These are phyloP conservation scores for Gavialis gangeticus DNA, from an alignment of 2,113 vertebrate species.

Conservation along the genomic window DNA sequence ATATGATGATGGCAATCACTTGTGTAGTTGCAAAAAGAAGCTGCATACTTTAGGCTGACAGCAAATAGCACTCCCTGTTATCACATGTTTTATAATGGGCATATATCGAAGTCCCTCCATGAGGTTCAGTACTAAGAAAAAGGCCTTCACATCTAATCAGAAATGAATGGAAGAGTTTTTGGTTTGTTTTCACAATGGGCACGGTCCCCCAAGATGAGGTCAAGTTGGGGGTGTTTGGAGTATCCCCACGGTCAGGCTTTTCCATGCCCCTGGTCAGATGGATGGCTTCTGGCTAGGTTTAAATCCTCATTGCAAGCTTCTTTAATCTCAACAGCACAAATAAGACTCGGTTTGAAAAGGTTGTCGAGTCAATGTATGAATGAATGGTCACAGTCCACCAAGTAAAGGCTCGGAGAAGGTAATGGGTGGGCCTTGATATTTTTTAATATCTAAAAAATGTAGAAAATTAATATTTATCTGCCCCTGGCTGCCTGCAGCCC, in stretches of 20 bases:
- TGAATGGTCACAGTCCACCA: too few relatives aligned
- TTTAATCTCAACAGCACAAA: too few relatives aligned
- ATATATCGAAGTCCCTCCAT: not conserved
- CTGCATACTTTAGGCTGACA: not conserved
- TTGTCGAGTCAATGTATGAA: not conserved
- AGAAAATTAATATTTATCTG: too few relatives aligned
- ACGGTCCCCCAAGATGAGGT: not conserved
- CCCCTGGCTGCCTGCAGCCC: too few relatives aligned
- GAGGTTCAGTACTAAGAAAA: not conserved
- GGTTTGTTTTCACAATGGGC: not conserved
- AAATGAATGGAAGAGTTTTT: not conserved
- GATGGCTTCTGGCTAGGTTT: too few relatives aligned
- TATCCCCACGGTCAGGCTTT: too few relatives aligned
- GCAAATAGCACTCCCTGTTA: constrained; percentile 19
- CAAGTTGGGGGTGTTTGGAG: too few relatives aligned
- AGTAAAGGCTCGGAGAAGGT: too few relatives aligned
- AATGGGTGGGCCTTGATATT: too few relatives aligned
- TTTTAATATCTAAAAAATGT: too few relatives aligned
- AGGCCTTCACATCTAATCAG: not conserved
- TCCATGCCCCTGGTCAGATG: too few relatives aligned
- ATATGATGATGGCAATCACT: constrained; percentile 35
- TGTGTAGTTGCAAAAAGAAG: constrained; percentile 39
- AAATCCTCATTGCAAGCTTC: too few relatives aligned
- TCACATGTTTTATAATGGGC: constrained; percentile 5
- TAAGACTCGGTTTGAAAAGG: not conserved